Evolutionary conservation across 2,888 invertebrate species (phyloP), one percentile per base, ranked within the genome.

Genomic region (Hypolimnas misippus): DNA sequence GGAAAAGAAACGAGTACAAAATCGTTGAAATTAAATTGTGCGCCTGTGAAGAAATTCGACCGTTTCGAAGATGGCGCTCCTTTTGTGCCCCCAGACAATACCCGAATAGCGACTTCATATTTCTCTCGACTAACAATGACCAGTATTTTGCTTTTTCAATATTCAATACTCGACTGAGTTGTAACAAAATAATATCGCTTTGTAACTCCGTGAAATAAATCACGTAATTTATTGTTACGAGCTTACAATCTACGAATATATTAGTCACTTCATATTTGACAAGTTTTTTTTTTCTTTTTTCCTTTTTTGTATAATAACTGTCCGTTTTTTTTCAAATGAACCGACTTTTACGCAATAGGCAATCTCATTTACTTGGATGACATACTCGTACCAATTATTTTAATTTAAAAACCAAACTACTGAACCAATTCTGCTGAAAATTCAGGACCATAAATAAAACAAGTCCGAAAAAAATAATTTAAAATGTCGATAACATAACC

Each of bases 21-120:
- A 82, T 84, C 82, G 81, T 79, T 83, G 78, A 88, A 88, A 87
- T 87, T 81, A 86, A 84, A 85, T 86, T 86, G 83, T 82, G 81
- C 83, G 81, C 83, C 82, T 79, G 74, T 71, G 38, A 51, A 76
- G 78, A 81, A 83, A 82, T 82, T 82, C 72, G 76, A 59, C 70
- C 72, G 70, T 77, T 29, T 70, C 71, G 76, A 73, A 79, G 74
- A 73, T 76, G 56, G 73, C 46, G 33, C 44, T 14, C 67, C 76
- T 82, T 84, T 87, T 86, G 81, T 84, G 74, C 74, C 73, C 67
- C 68, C 84, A 83, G 77, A 89, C 88, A 87, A 88, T 85, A 73
- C 78, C 1, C 77, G 73, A 81, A 81, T 76, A 79, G 78, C 80
- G 76, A 79, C 80, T 81, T 80, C 84, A 86, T 88, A 86, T 87